Evolutionary conservation across 2,113 vertebrate genomes (phyloP).

Genomic region (Crotophaga sulcirostris): DNA sequence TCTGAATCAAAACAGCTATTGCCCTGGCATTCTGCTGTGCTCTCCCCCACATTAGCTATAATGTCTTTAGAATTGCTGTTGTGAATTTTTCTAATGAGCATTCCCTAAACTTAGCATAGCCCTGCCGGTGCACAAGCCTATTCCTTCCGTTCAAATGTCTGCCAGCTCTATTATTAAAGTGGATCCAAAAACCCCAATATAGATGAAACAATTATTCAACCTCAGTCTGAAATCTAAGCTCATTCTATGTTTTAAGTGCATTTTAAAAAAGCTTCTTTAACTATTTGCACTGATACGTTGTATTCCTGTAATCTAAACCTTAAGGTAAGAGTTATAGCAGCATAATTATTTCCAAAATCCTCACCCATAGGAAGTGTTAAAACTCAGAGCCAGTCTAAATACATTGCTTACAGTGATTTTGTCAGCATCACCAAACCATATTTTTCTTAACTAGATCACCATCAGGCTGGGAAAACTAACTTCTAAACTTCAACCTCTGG

Average conservation of each 20-base stretch:
- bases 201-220: neutral
- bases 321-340: neutral
- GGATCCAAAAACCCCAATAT: neutral
- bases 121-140: neutral
- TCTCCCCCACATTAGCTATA: neutral
- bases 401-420: neutral
- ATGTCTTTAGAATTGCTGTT: neutral
- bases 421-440: neutral
- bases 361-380: neutral
- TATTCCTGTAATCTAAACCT: neutral
- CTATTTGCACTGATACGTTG: neutral
- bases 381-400: neutral
- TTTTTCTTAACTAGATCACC: neutral
- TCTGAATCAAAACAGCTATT: accelerated
- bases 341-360: neutral
- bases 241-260: neutral
- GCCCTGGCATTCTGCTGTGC: neutral
- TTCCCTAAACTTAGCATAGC: neutral
- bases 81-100: neutral
- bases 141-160: neutral
- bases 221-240: neutral
- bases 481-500: neutral
- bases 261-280: neutral
- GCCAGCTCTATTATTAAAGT: neutral
- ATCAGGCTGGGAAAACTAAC: neutral